phyloP scores from a whole-genome alignment of 2,797 vertebrate genomes.

The Gymnothorax reevesii region DNA sequence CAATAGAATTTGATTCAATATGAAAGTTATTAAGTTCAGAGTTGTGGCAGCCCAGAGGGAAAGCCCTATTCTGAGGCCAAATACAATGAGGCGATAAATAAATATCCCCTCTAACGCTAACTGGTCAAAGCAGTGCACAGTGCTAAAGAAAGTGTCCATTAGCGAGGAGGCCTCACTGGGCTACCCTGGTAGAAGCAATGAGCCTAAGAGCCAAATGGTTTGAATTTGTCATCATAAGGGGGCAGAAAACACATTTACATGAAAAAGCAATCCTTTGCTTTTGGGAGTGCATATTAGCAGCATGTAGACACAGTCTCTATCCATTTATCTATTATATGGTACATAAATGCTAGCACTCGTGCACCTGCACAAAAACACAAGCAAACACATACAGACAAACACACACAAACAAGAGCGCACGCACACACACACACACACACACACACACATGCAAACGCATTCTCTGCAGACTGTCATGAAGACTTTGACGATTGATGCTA shows the following conservation, averaged over 20 bases:
- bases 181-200: conserved; percentile 54
- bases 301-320: neutral
- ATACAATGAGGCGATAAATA: neutral
- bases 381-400: too few relatives aligned
- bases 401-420: neutral
- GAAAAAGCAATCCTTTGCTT: conserved; percentile 62
- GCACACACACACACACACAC: neutral
- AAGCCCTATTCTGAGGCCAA: neutral
- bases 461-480: neutral
- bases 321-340: neutral
- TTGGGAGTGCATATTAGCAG: conserved; percentile 43
- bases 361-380: too few relatives aligned
- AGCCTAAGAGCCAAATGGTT: conserved; percentile 42
- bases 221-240: conserved; percentile 64
- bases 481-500: neutral
- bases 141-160: neutral
- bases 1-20: neutral
- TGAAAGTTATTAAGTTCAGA: neutral
- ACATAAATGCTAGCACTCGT: too few relatives aligned
- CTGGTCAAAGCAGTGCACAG: neutral
- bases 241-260: conserved; percentile 51
- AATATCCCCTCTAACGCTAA: neutral
- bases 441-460: conserved; percentile 16
- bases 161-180: conserved; percentile 41
- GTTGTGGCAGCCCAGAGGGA: neutral